Evolutionary conservation across 1,140 invertebrate genomes (phyloP).

Genomic region (Scylla paramamosain): DNA sequence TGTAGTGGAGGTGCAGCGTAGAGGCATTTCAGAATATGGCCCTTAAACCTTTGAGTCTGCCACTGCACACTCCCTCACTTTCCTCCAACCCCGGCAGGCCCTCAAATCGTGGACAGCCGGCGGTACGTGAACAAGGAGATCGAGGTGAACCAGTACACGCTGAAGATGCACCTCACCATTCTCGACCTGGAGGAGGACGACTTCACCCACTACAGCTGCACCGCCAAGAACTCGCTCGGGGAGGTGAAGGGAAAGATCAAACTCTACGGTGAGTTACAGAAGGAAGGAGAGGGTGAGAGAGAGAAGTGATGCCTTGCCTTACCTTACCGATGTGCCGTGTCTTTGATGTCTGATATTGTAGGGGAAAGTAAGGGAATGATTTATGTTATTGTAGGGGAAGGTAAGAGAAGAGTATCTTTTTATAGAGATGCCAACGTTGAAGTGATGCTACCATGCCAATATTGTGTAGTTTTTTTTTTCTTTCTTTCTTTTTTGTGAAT

Average conservation of each 20-base stretch:
- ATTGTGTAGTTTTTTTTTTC: background rate
- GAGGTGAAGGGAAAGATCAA: conserved; percentile 93
- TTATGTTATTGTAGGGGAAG: background rate
- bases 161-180: conserved; percentile 92
- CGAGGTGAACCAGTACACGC: conserved; percentile 84
- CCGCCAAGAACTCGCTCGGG: conserved; percentile 94
- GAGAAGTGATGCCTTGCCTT: too few species aligned
- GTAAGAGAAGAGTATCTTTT: background rate
- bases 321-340: too few species aligned
- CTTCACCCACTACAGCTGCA: conserved; percentile 92
- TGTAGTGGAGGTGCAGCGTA: too few species aligned
- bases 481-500: background rate
- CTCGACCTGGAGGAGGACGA: conserved; percentile 89
- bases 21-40: too few species aligned
- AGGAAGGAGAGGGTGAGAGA: too few species aligned
- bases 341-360: too few species aligned
- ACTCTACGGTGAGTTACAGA: conserved; percentile 90
- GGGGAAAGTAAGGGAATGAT: background rate
- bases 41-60: too few species aligned
- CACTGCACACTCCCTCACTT: background rate
- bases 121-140: conserved; percentile 90
- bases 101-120: conserved; percentile 90
- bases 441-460: background rate
- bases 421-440: background rate
- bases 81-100: conserved; percentile 82